Base-by-base conservation (phyloP, 2,797 vertebrate genomes). In the Prunella strophiata region DNA sequence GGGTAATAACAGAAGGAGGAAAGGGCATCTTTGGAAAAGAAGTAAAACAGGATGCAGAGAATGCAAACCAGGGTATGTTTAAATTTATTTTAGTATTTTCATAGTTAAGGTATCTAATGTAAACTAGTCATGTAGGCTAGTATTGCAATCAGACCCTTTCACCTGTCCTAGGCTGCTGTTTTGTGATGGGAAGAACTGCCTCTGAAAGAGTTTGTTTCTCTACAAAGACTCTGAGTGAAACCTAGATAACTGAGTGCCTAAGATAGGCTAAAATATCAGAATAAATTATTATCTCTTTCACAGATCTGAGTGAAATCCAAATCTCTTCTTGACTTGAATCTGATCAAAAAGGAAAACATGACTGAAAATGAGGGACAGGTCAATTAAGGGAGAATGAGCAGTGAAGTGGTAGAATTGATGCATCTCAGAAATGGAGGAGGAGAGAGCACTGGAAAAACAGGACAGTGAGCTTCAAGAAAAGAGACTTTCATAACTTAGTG, bases 1-100 rank as follows among this genome's bases (percentile, higher is more conserved):
- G 80, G 66, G 89, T 86, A 93, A 72, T 34, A 88, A 75, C 43
- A 94, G 85, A 85, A 92, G 73, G 25, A 91, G 45, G 82, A 88
- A 95, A 92, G 91, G 82, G 57, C 88, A 91, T 62, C 57, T 88
- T 91, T 75, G n/a, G 42, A 26, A 80, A 91, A 94, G 45, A 89
- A 92, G 80, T 71, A 63, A 48, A 79, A 36, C 42, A 94, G 59
- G 72, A 92, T 68, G 38, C 12, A 89, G 34, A 61, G 76, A 85
- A 77, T n/a, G 23, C 17, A 91, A 83, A 34, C 27, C 1, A 10
- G 52, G 16, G 23, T 65, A 18, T 36, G 17, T 74, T 85, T 87
- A 77, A 87, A 79, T 70, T 76, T 71, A 77, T 88, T 95, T 74
- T 65, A 88, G 47, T 7, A 0, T 80, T 68, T 80, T 55, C 45